These are phyloP conservation scores for Manis pentadactyla DNA, from an alignment of 2,797 vertebrate species.

Conservation along the genomic window DNA sequence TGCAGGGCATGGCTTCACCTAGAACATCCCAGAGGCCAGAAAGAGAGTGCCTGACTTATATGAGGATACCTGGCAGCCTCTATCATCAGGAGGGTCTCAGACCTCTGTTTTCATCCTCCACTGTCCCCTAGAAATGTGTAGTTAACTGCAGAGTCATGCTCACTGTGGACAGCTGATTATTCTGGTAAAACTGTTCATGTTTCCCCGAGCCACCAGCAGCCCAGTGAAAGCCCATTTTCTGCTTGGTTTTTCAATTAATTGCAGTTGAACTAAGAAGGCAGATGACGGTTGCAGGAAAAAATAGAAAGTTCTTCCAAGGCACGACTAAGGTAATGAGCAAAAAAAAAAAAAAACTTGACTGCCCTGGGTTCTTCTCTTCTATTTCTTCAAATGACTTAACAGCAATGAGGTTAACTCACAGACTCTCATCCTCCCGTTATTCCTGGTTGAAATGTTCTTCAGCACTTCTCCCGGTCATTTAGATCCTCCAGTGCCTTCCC, in stretches of 20 bases:
- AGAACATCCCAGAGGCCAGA: neutral
- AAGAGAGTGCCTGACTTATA: neutral
- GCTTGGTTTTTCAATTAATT: neutral
- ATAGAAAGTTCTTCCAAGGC: neutral
- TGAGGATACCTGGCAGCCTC: neutral
- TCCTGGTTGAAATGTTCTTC: neutral
- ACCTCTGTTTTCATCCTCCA: neutral
- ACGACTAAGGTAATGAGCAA: neutral
- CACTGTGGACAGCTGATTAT: neutral
- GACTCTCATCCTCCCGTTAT: neutral
- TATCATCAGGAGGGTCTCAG: neutral
- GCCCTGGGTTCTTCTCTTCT: neutral
- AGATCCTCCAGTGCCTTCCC: neutral
- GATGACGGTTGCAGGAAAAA: neutral
- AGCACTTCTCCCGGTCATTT: neutral
- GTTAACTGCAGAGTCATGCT: neutral
- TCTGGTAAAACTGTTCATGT: neutral
- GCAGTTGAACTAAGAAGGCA: neutral
- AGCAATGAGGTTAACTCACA: neutral
- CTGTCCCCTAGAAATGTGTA: neutral
- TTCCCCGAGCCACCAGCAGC: neutral
- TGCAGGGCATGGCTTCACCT: neutral
- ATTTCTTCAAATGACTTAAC: neutral
- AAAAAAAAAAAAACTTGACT: neutral
- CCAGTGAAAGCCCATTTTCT: neutral